Evolutionary conservation across 2,113 vertebrate species (phyloP).

Genomic region (Urocynchramus pylzowi): DNA sequence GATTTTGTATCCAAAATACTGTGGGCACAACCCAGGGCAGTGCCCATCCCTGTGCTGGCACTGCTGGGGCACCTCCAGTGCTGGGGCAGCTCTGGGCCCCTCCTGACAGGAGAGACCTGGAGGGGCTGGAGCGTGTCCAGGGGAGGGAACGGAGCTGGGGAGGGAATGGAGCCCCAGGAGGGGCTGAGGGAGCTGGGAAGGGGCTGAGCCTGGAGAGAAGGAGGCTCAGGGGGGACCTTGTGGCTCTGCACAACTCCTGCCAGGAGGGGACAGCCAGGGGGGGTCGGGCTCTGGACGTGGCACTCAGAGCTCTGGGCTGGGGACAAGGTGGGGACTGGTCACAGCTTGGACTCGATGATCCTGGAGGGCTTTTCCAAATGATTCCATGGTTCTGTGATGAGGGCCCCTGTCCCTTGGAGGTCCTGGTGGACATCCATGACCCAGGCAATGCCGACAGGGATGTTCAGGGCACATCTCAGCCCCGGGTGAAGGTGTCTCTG

Average conservation of each 20-base stretch:
- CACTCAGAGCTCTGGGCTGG: not conserved
- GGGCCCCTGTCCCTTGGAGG: not conserved
- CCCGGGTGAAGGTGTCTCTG: not conserved
- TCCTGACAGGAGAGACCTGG: not conserved
- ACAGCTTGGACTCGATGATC: rapidly evolving
- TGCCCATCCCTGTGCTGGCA: not conserved
- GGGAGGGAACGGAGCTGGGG: not conserved
- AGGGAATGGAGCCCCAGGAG: not conserved
- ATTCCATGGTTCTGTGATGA: not conserved
- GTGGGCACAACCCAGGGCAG: not conserved
- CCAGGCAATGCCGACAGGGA: not conserved
- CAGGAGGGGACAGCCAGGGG: not conserved
- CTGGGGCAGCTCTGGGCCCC: not conserved
- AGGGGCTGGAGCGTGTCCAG: not conserved
- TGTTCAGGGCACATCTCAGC: not conserved
- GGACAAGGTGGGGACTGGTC: rapidly evolving
- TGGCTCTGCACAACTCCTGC: not conserved
- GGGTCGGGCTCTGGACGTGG: not conserved
- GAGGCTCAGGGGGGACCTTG: not conserved
- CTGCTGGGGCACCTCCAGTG: not conserved
- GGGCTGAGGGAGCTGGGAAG: not conserved
- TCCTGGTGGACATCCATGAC: not conserved
- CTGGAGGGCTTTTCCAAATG: not conserved
- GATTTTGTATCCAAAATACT: not conserved
- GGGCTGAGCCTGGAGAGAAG: not conserved